Base-by-base conservation (phyloP, 2,888 invertebrate genomes). In the Eucriotettix oculatus region DNA sequence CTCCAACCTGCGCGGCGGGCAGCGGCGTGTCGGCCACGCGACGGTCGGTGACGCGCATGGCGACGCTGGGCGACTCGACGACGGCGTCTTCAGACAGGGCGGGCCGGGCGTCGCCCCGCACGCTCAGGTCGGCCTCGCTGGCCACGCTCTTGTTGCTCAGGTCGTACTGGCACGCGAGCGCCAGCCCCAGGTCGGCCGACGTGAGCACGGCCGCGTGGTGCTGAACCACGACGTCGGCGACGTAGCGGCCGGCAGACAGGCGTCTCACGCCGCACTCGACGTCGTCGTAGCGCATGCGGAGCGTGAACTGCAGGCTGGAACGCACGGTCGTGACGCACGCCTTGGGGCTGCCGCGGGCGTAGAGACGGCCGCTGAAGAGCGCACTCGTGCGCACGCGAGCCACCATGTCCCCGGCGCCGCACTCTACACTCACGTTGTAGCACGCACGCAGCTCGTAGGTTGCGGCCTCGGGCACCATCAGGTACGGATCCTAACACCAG, bases 191-290 rank as follows among this genome's bases (percentile, higher is more conserved):
- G 80, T 95, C 94, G 57, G 92, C 90, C 64, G 90, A 91, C 65
- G 94, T 95, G 65, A 95, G 92, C 69, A 95, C 94, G 70, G 91
- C 91, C 72, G 93, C 93, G 76, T 95, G 94, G 76, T 94, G 93
- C 72, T 95, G 94, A 69, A 95, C 92, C 60, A 94, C 89, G 64
- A 92, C 91, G 74, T 94, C 94, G 74, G 92, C 94, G 70, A 91
- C 81, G 72, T 89, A 90, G 69, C 86, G 82, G 66, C 92, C 92
- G 63, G 88, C 81, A 61, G 90, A 88, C 70, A 90, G 90, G 72
- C 92, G 90, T 68, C 89, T 85, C 57, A 94, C 92, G 73, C 92
- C 92, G 73, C 94, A 94, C 73, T 93, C 92, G 64, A 94, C 80
- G 72, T 94, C 90, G 72, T 89, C 90, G 76, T 92, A 94, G 58